Evolutionary conservation across 1,140 invertebrate genomes (phyloP).

Genomic region (Hypsibius dujardini): DNA sequence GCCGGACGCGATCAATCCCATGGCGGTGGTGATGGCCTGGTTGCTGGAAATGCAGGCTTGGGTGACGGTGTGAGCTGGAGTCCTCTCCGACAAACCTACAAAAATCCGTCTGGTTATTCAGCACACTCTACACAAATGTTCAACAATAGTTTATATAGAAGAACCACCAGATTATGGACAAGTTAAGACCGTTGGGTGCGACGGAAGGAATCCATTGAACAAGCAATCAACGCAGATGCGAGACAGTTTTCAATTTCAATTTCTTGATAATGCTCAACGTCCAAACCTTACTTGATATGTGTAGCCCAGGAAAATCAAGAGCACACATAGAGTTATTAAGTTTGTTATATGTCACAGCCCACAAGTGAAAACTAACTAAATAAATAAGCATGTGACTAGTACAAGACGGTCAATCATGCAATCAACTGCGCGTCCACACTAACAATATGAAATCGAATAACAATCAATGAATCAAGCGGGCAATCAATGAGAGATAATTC

Average conservation of each 20-base stretch:
- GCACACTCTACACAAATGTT: too few species aligned
- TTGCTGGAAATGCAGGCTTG: constrained; percentile 94
- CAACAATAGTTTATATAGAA: too few species aligned
- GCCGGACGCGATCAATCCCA: constrained; percentile 73
- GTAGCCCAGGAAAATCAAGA: too few species aligned
- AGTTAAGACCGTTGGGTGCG: constrained; percentile 3
- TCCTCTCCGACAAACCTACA: constrained; percentile 72
- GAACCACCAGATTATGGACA: too few species aligned
- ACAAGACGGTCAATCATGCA: not conserved
- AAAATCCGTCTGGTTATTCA: constrained; percentile 20
- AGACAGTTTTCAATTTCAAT: too few species aligned
- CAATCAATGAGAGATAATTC: constrained; percentile 21
- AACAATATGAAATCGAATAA: not conserved
- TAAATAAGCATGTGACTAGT: not conserved
- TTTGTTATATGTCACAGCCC: not conserved
- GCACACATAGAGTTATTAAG: too few species aligned
- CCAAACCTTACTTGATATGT: too few species aligned
- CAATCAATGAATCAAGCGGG: not conserved
- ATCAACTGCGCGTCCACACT: not conserved
- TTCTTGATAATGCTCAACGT: too few species aligned
- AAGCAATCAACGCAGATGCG: not conserved
- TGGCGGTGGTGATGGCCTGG: constrained; percentile 65
- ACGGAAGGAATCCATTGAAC: not conserved
- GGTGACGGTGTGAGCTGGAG: constrained; percentile 90
- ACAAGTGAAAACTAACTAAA: constrained; percentile 8